Percentiles rank a stretch among this genome's conserved stretches.
phyloP scores from a whole-genome alignment of 2,797 vertebrate species.

The Yasuhikotakia modesta region DNA sequence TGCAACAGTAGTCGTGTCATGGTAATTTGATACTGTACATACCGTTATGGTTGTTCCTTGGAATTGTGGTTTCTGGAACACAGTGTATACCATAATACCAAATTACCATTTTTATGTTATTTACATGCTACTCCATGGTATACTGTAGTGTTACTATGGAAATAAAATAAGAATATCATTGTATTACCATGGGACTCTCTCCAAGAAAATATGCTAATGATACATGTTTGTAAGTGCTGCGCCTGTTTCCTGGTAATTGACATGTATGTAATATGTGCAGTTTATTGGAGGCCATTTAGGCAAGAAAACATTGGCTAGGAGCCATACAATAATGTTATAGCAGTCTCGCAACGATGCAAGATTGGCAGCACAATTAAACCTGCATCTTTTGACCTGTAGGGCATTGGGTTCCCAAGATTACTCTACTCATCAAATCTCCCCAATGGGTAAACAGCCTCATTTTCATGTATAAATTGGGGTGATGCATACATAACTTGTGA shows the following conservation, averaged over 20 bases:
- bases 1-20: no score
- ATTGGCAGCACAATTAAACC: background rate
- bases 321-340: background rate
- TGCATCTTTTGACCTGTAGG: background rate
- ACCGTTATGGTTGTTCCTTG: no score
- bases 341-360: background rate
- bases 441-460: slow-evolving; percentile 17
- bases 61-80: no score
- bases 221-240: no score
- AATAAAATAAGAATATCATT: no score
- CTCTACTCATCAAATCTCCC: background rate
- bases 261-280: background rate
- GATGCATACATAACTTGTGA: slow-evolving; percentile 5
- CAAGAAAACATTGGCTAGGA: background rate
- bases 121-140: no score
- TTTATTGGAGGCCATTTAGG: background rate
- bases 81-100: no score
- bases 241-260: background rate
- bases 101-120: no score
- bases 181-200: no score
- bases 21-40: background rate
- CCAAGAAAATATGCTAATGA: no score
- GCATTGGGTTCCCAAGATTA: background rate
- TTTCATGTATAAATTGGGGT: slow-evolving; percentile 15
- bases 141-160: no score